Conservation (phyloP, 2,888 invertebrate genomes). For the Limenitis camilla region DNA sequence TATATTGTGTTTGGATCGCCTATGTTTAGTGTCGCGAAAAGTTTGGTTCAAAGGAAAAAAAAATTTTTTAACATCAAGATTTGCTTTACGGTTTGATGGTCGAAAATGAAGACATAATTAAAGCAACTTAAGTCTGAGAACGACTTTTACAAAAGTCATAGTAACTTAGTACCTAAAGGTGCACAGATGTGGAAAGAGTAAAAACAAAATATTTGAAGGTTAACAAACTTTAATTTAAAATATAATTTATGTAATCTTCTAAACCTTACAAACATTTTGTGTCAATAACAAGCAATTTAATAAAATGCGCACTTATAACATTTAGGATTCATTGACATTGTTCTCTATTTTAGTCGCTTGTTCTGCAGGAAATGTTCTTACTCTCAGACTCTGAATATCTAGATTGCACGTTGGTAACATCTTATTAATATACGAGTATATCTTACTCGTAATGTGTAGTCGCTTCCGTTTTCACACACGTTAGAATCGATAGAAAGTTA, state of each 20-base stretch:
- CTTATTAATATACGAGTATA: not conserved
- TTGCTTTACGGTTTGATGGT: too few species aligned
- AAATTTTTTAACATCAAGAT: too few species aligned
- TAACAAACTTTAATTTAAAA: too few species aligned
- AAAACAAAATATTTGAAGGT: not conserved
- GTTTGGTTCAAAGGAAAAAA: constrained; percentile 4
- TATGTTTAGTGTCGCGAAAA: too few species aligned
- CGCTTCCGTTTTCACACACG: constrained; percentile 4
- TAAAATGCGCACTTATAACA: constrained; percentile 16
- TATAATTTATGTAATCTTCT: too few species aligned
- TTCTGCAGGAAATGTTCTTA: not conserved
- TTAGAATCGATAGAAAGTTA: not conserved
- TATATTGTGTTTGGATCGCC: constrained; percentile 4
- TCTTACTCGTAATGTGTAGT: not conserved
- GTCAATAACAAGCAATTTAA: not conserved
- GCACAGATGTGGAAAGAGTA: not conserved
- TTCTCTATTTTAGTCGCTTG: not conserved
- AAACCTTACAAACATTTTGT: too few species aligned
- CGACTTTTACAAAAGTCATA: too few species aligned
- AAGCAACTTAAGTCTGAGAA: too few species aligned
- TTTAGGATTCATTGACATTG: not conserved
- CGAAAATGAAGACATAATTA: too few species aligned
- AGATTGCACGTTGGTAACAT: not conserved
- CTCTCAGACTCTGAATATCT: too few species aligned
- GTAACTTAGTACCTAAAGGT: too few species aligned